These are phyloP conservation scores for Stercorarius parasiticus DNA, from an alignment of 2,113 vertebrate species.

Conservation along the genomic window DNA sequence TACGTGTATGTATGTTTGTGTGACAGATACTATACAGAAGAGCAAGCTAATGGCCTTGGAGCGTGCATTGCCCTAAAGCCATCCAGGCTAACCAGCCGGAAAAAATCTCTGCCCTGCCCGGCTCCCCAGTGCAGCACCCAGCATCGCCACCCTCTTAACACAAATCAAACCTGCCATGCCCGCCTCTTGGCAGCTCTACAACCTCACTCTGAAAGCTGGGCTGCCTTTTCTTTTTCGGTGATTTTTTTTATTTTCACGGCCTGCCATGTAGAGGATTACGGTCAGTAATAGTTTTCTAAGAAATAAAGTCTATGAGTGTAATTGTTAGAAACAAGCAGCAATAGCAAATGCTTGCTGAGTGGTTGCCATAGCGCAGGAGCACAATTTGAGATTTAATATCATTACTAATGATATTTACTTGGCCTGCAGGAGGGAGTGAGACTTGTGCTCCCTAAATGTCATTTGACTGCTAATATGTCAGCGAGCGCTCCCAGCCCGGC, in stretches of 20 bases:
- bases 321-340: background rate
- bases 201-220: background rate
- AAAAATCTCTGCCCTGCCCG: background rate
- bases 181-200: background rate
- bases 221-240: background rate
- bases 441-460: slow-evolving; percentile 14
- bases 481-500: fast-evolving
- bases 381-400: slow-evolving; percentile 24
- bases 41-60: background rate
- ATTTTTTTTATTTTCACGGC: background rate
- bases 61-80: background rate
- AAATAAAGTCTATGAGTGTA: background rate
- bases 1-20: background rate
- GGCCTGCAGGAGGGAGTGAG: slow-evolving; percentile 30
- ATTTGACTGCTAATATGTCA: slow-evolving; percentile 11
- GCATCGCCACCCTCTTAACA: background rate
- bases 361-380: background rate
- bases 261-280: background rate
- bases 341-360: background rate
- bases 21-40: background rate
- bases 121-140: background rate
- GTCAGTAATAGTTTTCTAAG: slow-evolving; percentile 25
- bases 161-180: background rate
- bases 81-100: background rate
- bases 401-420: slow-evolving; percentile 43